Evolutionary conservation across 2,797 vertebrate species (phyloP), one percentile per base, ranked within the genome.

Genomic region (Sebastes steindachneri): DNA sequence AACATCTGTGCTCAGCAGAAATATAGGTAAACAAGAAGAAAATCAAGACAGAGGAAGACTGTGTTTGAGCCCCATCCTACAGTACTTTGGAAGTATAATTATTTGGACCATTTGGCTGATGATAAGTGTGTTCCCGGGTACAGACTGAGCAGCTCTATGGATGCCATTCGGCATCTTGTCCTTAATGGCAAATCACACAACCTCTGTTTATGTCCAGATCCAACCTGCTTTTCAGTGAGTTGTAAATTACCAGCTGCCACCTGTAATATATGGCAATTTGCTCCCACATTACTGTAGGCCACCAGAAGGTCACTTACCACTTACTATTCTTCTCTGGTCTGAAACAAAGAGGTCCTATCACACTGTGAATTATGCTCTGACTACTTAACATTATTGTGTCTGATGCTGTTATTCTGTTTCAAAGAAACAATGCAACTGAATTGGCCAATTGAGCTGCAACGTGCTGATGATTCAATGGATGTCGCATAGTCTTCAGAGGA

Each of bases 171-270:
- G 31, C 77, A 65, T 80, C 53, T 62, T 63, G 35, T 67, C 68
- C 64, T 76, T 72, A 31, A 31, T 45, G 26, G 59, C 62, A 48
- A 48, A 60, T 74, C 75, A 55, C 26, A 54, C 81, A 86, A 64
- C 74, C 79, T 67, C 79, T 80, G 76, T 86, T 88, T 86, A 78
- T 79, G 85, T 88, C 77, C 87, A 83, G 15, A 86, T 68, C 29
- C 69, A 67, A 77, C 81, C 76, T 85, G 80, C 55, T 87, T 87
- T 82, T 79, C 66, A 72, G 51, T 35, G 87, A 83, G 80, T 71
- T 59, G 41, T 82, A 93, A 92, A 93, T 92, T 82, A 90, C 86
- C 80, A 59, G 80, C 82, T 90, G 85, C 82, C 80, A 83, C 83
- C 65, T 84, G 64, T 86, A 90, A 89, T 86, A 62, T 86, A 86